Percentiles rank a stretch among this genome's conserved stretches.
These are phyloP conservation scores for Lepeophtheirus nordmannii DNA, from an alignment of 2,888 invertebrate species.

Conservation along the genomic window DNA sequence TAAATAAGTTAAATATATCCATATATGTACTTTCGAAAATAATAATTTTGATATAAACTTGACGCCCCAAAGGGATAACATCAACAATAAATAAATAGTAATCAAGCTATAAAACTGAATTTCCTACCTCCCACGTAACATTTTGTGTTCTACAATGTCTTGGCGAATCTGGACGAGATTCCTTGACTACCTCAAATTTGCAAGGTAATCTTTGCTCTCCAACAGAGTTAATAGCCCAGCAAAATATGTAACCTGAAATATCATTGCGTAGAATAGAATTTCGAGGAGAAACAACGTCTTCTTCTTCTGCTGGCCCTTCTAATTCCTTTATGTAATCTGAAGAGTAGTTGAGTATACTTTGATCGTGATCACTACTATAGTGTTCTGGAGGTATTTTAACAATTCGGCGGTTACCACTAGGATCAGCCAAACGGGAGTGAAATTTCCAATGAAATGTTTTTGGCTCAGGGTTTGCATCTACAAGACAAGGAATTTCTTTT, in stretches of 20 bases:
- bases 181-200: slow-evolving; percentile 7
- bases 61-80: too few relatives aligned
- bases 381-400: background rate
- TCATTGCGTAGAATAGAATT: too few relatives aligned
- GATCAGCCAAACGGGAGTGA: background rate
- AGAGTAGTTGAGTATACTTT: slow-evolving; percentile 1
- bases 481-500: background rate
- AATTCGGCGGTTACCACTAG: slow-evolving; percentile 6
- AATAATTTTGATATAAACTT: too few relatives aligned
- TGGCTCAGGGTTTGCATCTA: slow-evolving; percentile 16
- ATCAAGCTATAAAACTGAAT: background rate
- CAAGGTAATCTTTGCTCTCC: slow-evolving; percentile 9
- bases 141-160: background rate
- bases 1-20: too few relatives aligned
- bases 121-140: slow-evolving; percentile 12
- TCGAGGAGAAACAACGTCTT: too few relatives aligned
- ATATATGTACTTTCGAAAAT: too few relatives aligned
- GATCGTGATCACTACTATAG: slow-evolving; percentile 7
- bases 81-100: too few relatives aligned
- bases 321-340: background rate
- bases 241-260: slow-evolving; percentile 1
- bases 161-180: slow-evolving; percentile 9
- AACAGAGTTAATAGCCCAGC: slow-evolving; percentile 12
- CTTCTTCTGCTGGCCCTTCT: too few relatives aligned
- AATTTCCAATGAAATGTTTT: slow-evolving; percentile 9